Evolutionary conservation across 2,888 invertebrate species (phyloP), one percentile per base, ranked within the genome.

Genomic region (Parasteatoda lunata): DNA sequence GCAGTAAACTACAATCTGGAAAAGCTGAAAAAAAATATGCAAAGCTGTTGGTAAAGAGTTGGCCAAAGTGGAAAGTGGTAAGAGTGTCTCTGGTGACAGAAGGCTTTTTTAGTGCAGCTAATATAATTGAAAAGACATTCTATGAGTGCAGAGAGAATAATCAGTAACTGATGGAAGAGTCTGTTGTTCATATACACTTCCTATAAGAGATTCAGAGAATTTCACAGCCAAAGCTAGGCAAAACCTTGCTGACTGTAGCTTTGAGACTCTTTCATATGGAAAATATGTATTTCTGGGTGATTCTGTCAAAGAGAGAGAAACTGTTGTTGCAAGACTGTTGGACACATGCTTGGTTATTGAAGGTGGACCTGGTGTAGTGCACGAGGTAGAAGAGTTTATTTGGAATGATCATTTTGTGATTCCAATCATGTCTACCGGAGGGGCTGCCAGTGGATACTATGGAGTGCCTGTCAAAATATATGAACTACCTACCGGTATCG

Each of bases 361-460:
- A 89, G 89, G 91, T 89, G 92, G 92, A 90, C 90, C 91, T 45
- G 90, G 88, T 59, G 90, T 91, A 65, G 91, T 91, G 5, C 91
- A 91, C 83, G 91, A 91, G 83, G 91, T 91, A 4, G 91, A 91
- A 82, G 90, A 92, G 90, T 92, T 92, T 89, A 90, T 90, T 4
- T 92, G 92, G 92, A 91, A 91, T 88, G 92, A 92, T 72, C 91
- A 91, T 79, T 89, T 91, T 64, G 91, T 92, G 5, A 90, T 92
- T 65, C 92, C 92, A n/a, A 89, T 92, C 51, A 88, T 88, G 78
- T 90, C 90, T 30, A 91, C 91, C 64, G 91, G 91, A n/a, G 91
- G 91, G 66, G 89, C 89, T 64, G 88, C 89, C 47, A 84, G 88
- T 64, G 89, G 89, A 52, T 52, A 88, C 15, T 89, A 71, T 79